These are phyloP conservation scores for Hanleya hanleyi DNA, from an alignment of 2,888 invertebrate species.

Conservation along the genomic window DNA sequence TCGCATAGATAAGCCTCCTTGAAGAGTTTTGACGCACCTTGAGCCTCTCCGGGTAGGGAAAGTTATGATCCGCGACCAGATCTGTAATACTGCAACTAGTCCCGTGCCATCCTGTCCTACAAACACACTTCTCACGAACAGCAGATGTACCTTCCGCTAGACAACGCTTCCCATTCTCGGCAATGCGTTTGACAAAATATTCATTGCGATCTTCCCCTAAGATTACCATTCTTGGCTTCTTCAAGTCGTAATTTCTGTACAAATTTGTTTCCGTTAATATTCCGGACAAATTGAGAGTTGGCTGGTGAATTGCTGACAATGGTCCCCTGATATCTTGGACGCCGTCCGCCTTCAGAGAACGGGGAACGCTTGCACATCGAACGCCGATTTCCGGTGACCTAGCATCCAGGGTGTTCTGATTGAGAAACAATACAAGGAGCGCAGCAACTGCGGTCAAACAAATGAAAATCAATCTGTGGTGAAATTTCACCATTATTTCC, in stretches of 20 bases:
- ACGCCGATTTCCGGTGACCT: too few species aligned
- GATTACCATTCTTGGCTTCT: neutral
- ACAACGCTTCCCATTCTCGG: neutral
- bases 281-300: too few species aligned
- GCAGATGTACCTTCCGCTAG: neutral
- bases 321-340: too few species aligned
- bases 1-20: conserved; percentile 32
- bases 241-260: neutral
- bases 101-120: conserved; percentile 34
- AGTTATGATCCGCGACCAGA: conserved; percentile 17
- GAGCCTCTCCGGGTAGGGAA: neutral
- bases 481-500: too few species aligned
- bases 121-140: neutral
- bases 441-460: too few species aligned
- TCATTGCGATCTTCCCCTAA: neutral
- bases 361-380: too few species aligned
- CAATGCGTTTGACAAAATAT: neutral
- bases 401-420: too few species aligned
- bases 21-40: conserved; percentile 15
- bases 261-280: too few species aligned
- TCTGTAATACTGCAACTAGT: conserved; percentile 33
- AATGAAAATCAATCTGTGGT: too few species aligned
- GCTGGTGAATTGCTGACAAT: too few species aligned
- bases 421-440: too few species aligned
- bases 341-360: too few species aligned